Percentiles rank a stretch among this genome's conserved stretches.
Evolutionary conservation across 2,797 vertebrate genomes (phyloP).

Genomic region (Distichodus sexfasciatus): DNA sequence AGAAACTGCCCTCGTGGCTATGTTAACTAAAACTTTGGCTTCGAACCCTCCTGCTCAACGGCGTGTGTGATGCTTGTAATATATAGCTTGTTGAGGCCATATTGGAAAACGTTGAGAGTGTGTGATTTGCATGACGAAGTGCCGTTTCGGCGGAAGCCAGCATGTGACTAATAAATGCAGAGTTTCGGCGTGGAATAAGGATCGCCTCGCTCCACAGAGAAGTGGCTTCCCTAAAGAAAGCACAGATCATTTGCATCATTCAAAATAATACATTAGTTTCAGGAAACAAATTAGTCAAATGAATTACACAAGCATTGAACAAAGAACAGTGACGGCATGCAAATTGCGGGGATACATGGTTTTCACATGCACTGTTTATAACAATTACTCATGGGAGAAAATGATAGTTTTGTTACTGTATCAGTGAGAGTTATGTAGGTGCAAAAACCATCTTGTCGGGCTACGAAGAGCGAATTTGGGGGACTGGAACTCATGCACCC

Average conservation of each 20-base stretch:
- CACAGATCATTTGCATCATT: not conserved
- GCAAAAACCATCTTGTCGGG: too few species aligned
- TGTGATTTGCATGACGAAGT: not conserved
- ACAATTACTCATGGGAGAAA: too few species aligned
- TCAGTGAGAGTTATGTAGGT: too few species aligned
- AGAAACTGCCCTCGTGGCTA: too few species aligned
- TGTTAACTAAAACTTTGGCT: not conserved
- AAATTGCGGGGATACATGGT: not conserved
- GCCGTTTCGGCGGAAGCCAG: too few species aligned
- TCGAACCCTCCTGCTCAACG: not conserved
- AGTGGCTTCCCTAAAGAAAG: not conserved
- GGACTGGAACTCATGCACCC: too few species aligned
- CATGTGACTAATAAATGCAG: not conserved
- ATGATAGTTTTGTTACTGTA: too few species aligned
- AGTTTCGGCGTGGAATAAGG: constrained; percentile 1
- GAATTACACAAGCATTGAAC: not conserved
- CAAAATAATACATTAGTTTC: constrained; percentile 2
- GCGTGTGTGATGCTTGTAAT: not conserved
- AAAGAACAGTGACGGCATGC: not conserved
- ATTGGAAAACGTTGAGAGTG: not conserved
- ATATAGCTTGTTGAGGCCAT: not conserved
- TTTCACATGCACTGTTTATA: not conserved
- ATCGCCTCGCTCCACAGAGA: not conserved
- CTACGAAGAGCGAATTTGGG: too few species aligned
- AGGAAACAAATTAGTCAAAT: constrained; percentile 6